Evolutionary conservation across 1,140 invertebrate genomes (phyloP).

Genomic region (Eubasilissa regina): DNA sequence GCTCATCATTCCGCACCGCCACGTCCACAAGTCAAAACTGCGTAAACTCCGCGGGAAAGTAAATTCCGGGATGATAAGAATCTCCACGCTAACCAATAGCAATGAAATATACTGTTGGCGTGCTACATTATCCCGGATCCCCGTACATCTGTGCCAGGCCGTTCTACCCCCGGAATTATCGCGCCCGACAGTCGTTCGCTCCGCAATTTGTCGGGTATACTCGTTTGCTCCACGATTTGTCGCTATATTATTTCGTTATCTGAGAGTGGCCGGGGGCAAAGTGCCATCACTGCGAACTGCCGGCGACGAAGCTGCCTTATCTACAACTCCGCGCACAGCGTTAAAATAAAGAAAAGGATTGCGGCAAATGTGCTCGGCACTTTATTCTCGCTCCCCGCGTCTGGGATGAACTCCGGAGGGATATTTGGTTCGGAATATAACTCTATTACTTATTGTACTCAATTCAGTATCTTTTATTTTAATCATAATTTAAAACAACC

Average conservation of each 20-base stretch:
- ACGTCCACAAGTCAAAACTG: slow-evolving; percentile 57
- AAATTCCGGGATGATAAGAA: slow-evolving; percentile 51
- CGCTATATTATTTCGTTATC: slow-evolving; percentile 62
- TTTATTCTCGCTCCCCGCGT: slow-evolving; percentile 28
- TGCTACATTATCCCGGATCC: slow-evolving; percentile 58
- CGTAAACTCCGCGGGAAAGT: slow-evolving; percentile 46
- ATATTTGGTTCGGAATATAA: too few species aligned
- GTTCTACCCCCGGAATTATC: slow-evolving; percentile 58
- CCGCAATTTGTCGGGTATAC: slow-evolving; percentile 59
- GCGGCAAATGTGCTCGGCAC: slow-evolving; percentile 41
- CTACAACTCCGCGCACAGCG: slow-evolving; percentile 56
- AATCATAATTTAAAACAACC: too few species aligned
- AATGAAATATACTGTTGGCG: slow-evolving; percentile 60
- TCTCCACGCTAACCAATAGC: slow-evolving; percentile 51
- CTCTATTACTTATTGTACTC: too few species aligned
- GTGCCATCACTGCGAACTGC: slow-evolving; percentile 60
- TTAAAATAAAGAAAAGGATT: slow-evolving; percentile 49
- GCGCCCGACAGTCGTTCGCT: slow-evolving; percentile 56
- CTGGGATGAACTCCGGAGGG: not conserved
- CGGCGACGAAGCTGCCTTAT: slow-evolving; percentile 60
- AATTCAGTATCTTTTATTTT: too few species aligned
- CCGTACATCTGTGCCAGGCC: slow-evolving; percentile 58
- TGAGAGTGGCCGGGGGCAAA: slow-evolving; percentile 57
- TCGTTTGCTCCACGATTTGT: slow-evolving; percentile 61
- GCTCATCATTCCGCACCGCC: slow-evolving; percentile 44